Evolutionary conservation across 1,140 invertebrate species (phyloP), one percentile per base, ranked within the genome.

Genomic region (Ceratina calcarata): DNA sequence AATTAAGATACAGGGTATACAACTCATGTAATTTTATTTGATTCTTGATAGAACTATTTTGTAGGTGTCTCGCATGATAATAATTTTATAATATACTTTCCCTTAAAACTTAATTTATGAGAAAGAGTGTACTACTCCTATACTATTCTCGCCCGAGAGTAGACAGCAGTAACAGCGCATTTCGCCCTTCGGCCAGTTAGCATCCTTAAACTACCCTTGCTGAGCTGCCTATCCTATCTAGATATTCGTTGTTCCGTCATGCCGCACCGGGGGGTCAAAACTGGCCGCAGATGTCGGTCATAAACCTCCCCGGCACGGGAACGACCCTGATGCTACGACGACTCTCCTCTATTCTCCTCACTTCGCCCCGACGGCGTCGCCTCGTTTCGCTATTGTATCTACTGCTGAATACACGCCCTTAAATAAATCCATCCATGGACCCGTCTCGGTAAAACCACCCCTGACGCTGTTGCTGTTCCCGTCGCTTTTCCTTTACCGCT

Each of bases 271-370:
- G 90, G 90, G 90, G 90, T 91, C 90, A 90, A 89, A 91, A 91
- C 91, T 91, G 89, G 86, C 92, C 91, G 90, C 92, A 93, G 92
- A 93, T 93, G 92, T 91, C 90, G 88, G 80, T 86, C 82, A 89
- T 92, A 92, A 91, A 91, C 79, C 83, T 84, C 13, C 75, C 78
- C 12, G 62, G 78, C 68, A 78, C 72, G 72, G 51, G 60, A 69
- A 73, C 72, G 67, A 87, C 55, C 72, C 77, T 66, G 72, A 85
- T 76, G 76, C 68, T 61, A 45, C 49, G 32, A 62, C 49, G 55
- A 20, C 70, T 51, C 45, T 60, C 66, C 75, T 51, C 53, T 32
- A 32, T 75, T 62, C 7, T 65, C 57, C 73, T 57, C 53, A 32
- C 49, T 53, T 76, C 69, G 12, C 65, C 70, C 51, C 66, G 51